Base-by-base conservation (phyloP, 2,797 vertebrate species). In the Channa striata region DNA sequence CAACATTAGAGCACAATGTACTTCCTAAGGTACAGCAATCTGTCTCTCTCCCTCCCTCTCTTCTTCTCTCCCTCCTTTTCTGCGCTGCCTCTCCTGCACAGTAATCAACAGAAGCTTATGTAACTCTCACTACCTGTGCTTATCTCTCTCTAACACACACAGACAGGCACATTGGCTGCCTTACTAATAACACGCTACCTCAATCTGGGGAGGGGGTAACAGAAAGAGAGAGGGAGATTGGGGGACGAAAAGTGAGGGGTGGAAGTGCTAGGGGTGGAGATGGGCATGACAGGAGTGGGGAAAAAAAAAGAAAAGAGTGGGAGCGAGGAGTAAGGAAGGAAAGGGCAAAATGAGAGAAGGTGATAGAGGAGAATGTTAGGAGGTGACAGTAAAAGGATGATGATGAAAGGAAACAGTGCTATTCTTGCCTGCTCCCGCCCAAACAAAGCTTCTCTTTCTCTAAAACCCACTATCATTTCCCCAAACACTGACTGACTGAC, bases 71-170 rank as follows among this genome's bases (percentile, higher is more conserved):
- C 81, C 78, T 82, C 70, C 57, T 77, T 78, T 54, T 74, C 73
- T 64, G 49, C 74, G 83, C 77, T 77, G 63, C 80, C 77, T 91
- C 87, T 92, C 87, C 86, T 92, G 88, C 89, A 91, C 81, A 87
- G 90, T 93, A 93, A 94, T 94, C 91, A 93, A 89, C 87, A 72
- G 81, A 76, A 83, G 86, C 89, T 95, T 95, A 94, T 81, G 83
- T 94, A 94, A 95, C 92, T 92, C 92, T 89, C 90, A 92, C 92
- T 92, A 94, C 93, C 93, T 94, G 93, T 87, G 91, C 93, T 94
- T 94, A 94, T 95, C 94, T 92, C 88, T 50, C 83, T 74, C 85
- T 84, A 88, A 91, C 93, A 95, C 92, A 93, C 91, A 90, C 82
- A 84, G 86, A 90, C 91, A 88, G 74, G 81, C 91, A 91, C 91